Base-by-base conservation (phyloP, 2,113 vertebrate species). In the Thymallus thymallus region DNA sequence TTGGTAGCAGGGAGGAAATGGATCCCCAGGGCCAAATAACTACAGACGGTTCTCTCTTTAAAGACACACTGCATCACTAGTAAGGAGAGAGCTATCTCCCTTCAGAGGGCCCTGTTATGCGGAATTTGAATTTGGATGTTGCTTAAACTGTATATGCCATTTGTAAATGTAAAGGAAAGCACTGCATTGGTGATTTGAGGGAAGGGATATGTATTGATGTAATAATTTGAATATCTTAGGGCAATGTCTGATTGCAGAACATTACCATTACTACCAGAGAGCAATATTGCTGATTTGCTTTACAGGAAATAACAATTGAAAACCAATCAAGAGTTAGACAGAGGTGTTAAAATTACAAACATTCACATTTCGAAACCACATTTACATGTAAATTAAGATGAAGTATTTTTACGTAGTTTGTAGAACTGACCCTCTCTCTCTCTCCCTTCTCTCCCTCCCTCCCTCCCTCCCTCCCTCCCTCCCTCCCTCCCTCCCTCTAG, bases 401-500 rank as follows among this genome's bases (percentile, higher is more conserved):
- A 22, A 60, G 56, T 23, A 23, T 23, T 60, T 22, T 60, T 16
- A 60, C 2, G 9, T 41, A 22, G 16, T 22, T 7, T 60, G 5
- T 23, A 60, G 7, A 20, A 30, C 16, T 58, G 29, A 60, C 51
- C 18, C 55, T 5, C 51, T 46, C 41, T 7, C 35, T 12, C 35
- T 41, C 35, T 41, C 9, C 35, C 7, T 2, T 7, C 35, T 2
- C 9, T 10, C 10, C 2, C 7, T 7, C 35, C 35, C 6, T 35
- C 6, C 7, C 6, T 35, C 32, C 7, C 7, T 35, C 32, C 32
- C 32, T 35, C 35, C 7, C 30, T 48, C 22, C 26, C 20, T 30
- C 30, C 68, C 72, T 0, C 79, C 69, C 76, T 77, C 80, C 48
- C 26, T 35, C 63, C 69, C 73, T 71, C 0, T 87, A 99, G 98